Conservation (phyloP, 1,140 invertebrate genomes). For the Eueides isabella region DNA sequence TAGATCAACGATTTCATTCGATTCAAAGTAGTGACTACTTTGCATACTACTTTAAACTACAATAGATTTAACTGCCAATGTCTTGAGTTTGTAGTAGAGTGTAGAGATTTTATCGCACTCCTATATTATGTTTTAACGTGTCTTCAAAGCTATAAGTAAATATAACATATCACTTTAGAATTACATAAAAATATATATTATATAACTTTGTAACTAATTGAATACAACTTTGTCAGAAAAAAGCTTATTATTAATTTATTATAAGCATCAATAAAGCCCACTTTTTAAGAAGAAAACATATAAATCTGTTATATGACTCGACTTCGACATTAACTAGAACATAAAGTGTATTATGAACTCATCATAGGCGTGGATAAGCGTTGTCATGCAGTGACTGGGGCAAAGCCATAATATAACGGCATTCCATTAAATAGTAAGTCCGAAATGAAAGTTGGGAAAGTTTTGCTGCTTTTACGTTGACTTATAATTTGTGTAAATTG, state of each 20-base stretch:
- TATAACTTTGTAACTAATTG: neutral
- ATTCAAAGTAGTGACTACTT: no score
- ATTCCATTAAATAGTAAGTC: conserved; percentile 46
- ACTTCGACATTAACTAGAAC: neutral
- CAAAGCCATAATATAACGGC: conserved; percentile 64
- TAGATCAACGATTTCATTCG: no score
- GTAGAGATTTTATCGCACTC: no score
- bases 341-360: conserved; percentile 23
- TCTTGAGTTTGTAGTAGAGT: no score
- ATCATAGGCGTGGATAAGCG: conserved; percentile 57
- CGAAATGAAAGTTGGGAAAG: conserved; percentile 75
- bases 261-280: neutral
- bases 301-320: neutral
- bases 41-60: no score
- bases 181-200: neutral
- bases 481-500: conserved; percentile 8
- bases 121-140: no score
- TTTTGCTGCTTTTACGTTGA: conserved; percentile 50
- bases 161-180: neutral
- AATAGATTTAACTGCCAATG: no score
- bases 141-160: no score
- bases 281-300: neutral
- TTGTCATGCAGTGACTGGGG: conserved; percentile 60
- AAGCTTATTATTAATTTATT: neutral
- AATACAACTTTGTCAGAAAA: neutral